These are phyloP conservation scores for Psittacula cyanocephala DNA, from an alignment of 2,113 vertebrate species.

Conservation along the genomic window DNA sequence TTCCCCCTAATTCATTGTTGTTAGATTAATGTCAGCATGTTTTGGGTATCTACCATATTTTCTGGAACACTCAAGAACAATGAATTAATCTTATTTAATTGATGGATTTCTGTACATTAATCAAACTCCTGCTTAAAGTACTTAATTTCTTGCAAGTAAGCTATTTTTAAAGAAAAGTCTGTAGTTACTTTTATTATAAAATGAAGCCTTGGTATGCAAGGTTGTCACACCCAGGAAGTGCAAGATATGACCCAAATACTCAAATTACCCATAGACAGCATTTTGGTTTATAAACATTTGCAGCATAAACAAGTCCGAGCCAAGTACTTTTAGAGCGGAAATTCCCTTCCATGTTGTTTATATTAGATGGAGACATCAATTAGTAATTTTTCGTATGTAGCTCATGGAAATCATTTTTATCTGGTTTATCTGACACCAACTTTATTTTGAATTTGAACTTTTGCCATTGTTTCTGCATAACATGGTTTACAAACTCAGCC, in stretches of 20 bases:
- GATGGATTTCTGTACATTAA: conserved; percentile 17
- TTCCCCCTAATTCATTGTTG: neutral
- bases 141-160: neutral
- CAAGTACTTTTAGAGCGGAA: conserved; percentile 1
- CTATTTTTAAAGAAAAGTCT: neutral
- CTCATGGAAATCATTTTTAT: neutral
- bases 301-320: neutral
- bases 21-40: neutral
- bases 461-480: neutral
- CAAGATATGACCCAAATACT: neutral
- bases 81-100: neutral
- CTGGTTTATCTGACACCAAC: neutral
- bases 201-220: neutral
- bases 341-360: neutral
- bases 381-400: neutral
- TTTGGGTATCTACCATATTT: neutral
- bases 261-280: neutral
- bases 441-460: neutral
- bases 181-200: neutral
- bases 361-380: neutral
- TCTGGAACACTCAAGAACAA: neutral
- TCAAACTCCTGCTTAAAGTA: neutral
- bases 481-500: neutral
- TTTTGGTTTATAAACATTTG: neutral
- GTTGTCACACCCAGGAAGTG: neutral